Evolutionary conservation across 2,888 invertebrate species (phyloP), one percentile per base, ranked within the genome.

Genomic region (Oscheius myriophilus): DNA sequence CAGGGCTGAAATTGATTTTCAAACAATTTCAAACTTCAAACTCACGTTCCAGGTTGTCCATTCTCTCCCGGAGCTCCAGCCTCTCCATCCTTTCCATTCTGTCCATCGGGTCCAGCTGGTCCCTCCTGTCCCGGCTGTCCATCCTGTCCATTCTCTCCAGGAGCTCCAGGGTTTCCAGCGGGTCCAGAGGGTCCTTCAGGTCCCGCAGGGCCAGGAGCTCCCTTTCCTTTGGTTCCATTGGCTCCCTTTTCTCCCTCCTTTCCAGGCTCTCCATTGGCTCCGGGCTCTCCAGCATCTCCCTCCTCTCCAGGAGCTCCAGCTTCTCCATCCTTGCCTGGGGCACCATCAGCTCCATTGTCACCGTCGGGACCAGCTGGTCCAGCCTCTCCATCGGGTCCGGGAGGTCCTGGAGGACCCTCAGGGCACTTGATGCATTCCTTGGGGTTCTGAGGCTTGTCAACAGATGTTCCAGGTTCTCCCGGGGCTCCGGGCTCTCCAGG

Each of bases 401-500:
- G 73, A 62, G 75, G 72, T 71, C 79, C 79, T 62, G 77, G 77
- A 65, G 75, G 75, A 67, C 79, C 79, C 39, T 72, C 79, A 65
- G 79, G 79, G 70, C 79, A 79, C 66, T 75, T 71, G 70, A 79
- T 75, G 71, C 79, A 79, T 46, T 73, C 76, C 61, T 69, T 72
- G 51, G 64, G 67, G 46, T 69, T 72, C 49, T 64, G 57, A 42
- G 67, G 57, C 61, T 68, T 64, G 70, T 71, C 26, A 61, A 76
- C 76, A 45, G 70, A 53, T 65, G 67, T 70, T 67, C 76, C 76
- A 21, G 74, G 69, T 45, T 69, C 69, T 69, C 75, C 75, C 52
- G 74, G 70, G 0, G 68, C 53, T 52, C 81, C 80, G 49, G 80
- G 77, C 11, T 82, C 79, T 69, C 80, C 81, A 51, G 70, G 68